Evolutionary conservation across 2,113 vertebrate genomes (phyloP).

Genomic region (Pteronura brasiliensis): DNA sequence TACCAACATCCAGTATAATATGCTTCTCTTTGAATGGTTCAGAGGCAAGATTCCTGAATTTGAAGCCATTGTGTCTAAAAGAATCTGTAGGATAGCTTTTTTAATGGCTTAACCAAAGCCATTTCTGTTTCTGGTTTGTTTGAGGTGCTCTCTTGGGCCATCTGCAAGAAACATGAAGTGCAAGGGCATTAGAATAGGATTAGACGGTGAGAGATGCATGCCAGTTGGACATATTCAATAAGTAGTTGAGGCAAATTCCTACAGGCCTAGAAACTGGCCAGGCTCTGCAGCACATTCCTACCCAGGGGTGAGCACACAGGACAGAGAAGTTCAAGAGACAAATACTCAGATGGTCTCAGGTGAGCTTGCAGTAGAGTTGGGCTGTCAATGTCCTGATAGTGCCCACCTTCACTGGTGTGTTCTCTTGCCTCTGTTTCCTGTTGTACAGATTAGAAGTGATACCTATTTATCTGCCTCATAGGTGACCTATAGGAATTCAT

Average conservation of each 20-base stretch:
- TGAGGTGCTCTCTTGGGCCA: neutral
- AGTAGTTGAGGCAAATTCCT: neutral
- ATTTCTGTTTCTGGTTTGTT: neutral
- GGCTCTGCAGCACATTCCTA: neutral
- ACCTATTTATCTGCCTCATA: neutral
- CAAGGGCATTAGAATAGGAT: neutral
- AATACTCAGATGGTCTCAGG: neutral
- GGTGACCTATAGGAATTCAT: neutral
- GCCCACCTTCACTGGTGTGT: neutral
- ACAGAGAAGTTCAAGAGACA: neutral
- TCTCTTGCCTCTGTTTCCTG: neutral
- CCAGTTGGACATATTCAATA: neutral
- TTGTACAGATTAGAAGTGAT: neutral
- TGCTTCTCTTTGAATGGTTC: neutral
- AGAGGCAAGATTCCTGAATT: slow-evolving; percentile 40
- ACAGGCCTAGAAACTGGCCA: neutral
- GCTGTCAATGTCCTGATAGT: neutral
- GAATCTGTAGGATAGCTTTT: neutral
- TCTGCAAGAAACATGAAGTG: neutral
- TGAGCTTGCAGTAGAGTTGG: neutral
- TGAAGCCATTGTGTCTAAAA: neutral
- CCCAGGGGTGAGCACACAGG: rapidly evolving
- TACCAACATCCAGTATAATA: neutral
- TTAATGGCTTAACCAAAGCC: neutral
- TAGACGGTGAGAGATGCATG: neutral